Evolutionary conservation across 1,140 invertebrate genomes (phyloP).

Genomic region (Bemisia tabaci): DNA sequence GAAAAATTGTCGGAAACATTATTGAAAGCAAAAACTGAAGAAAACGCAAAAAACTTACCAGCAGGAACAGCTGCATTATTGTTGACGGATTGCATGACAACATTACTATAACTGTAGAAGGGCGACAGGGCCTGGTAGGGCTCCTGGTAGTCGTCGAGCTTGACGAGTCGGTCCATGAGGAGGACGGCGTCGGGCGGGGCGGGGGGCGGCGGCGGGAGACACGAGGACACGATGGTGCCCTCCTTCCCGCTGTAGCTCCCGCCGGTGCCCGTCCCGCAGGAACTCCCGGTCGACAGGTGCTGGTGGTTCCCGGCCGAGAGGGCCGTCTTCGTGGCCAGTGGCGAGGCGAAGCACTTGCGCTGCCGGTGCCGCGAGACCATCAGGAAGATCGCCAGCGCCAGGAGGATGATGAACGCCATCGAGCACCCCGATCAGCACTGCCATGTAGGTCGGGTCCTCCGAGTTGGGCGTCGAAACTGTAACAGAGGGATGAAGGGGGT

Average conservation of each 20-base stretch:
- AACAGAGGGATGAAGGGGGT: neutral
- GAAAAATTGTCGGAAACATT: no score
- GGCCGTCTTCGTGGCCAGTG: slow-evolving; percentile 44
- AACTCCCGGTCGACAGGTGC: slow-evolving; percentile 35
- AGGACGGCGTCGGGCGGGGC: slow-evolving; percentile 30
- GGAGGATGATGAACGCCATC: slow-evolving; percentile 56
- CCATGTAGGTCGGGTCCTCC: slow-evolving; percentile 62
- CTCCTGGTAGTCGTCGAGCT: slow-evolving; percentile 63
- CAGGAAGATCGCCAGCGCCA: slow-evolving; percentile 58
- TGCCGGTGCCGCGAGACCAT: slow-evolving; percentile 61
- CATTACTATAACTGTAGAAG: slow-evolving; percentile 63
- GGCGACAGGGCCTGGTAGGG: slow-evolving; percentile 61
- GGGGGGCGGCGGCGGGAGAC: slow-evolving; percentile 27
- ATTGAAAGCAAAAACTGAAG: no score
- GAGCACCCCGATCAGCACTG: slow-evolving; percentile 67
- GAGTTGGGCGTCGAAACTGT: slow-evolving; percentile 46
- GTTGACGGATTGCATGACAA: slow-evolving; percentile 52
- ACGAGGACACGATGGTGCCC: neutral
- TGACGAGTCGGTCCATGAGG: slow-evolving; percentile 36
- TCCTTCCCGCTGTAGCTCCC: slow-evolving; percentile 22
- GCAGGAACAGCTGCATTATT: slow-evolving; percentile 36
- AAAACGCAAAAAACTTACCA: slow-evolving; percentile 29
- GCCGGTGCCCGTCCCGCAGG: slow-evolving; percentile 37
- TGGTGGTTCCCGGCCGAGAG: slow-evolving; percentile 17
- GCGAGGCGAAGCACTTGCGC: slow-evolving; percentile 60